Percentiles rank a stretch among this genome's conserved stretches.
Evolutionary conservation across 1,140 invertebrate genomes (phyloP).

Genomic region (Glomeris maerens): DNA sequence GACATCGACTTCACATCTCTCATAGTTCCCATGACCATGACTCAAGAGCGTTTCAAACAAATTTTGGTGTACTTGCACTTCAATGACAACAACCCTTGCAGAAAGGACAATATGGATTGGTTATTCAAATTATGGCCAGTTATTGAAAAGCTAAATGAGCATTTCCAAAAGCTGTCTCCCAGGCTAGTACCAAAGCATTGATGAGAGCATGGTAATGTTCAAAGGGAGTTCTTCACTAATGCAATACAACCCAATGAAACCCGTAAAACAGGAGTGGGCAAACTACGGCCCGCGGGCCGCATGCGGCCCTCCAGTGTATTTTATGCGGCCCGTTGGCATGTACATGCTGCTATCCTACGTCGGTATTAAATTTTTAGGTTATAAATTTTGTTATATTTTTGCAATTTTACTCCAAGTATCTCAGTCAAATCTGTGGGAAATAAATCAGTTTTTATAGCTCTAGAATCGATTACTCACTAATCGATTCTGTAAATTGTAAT

Average conservation of each 20-base stretch:
- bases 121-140: background rate
- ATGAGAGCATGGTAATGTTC: constrained; percentile 25
- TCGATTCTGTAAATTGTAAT: no score
- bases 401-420: no score
- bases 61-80: background rate
- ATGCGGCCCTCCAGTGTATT: no score
- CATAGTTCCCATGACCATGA: background rate
- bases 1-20: background rate
- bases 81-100: background rate
- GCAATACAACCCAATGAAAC: constrained; percentile 34
- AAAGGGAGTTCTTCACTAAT: constrained; percentile 26
- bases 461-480: no score
- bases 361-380: no score
- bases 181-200: constrained; percentile 11
- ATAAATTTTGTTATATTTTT: no score
- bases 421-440: no score
- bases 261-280: no score
- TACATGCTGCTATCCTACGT: no score
- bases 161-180: background rate
- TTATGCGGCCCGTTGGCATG: no score
- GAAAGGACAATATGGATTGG: background rate
- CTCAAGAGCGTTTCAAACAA: background rate
- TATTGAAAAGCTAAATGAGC: background rate
- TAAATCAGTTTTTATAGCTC: no score
- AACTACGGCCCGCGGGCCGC: no score